Conservation (phyloP, 2,113 vertebrate genomes). For the Polypterus bichir region DNA sequence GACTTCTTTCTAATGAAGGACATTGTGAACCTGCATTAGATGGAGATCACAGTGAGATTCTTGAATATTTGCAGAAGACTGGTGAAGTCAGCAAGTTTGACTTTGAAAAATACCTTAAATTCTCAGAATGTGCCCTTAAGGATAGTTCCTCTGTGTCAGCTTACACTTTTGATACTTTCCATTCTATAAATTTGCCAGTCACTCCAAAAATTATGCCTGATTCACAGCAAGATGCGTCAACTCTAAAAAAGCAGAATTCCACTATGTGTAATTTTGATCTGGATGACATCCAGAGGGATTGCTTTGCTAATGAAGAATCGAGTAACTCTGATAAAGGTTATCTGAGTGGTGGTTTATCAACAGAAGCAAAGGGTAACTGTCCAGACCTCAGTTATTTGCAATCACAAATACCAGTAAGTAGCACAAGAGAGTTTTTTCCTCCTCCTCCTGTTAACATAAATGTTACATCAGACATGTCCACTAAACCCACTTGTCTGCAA, state of each 20-base stretch:
- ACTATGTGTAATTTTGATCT: too few relatives aligned
- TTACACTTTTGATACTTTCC: slow-evolving; percentile 39
- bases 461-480: too few relatives aligned
- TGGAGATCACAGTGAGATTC: slow-evolving; percentile 20
- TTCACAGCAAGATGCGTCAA: slow-evolving; percentile 2
- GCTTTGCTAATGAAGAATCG: slow-evolving; percentile 1
- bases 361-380: too few relatives aligned
- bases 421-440: too few relatives aligned
- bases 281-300: too few relatives aligned
- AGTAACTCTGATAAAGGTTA: background rate
- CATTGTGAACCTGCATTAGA: slow-evolving; percentile 9
- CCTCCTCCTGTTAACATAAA: too few relatives aligned
- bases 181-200: slow-evolving; percentile 25
- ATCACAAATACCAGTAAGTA: too few relatives aligned
- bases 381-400: too few relatives aligned
- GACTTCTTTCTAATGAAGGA: slow-evolving; percentile 12
- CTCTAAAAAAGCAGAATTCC: background rate
- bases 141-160: slow-evolving; percentile 35
- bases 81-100: slow-evolving; percentile 50
- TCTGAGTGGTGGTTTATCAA: background rate
- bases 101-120: slow-evolving; percentile 79
- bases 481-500: too few relatives aligned
- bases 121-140: slow-evolving; percentile 40
- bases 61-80: slow-evolving; percentile 39
- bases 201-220: slow-evolving; percentile 17